Base-by-base conservation (phyloP, 2,113 vertebrate species). In the Clupea harengus region DNA sequence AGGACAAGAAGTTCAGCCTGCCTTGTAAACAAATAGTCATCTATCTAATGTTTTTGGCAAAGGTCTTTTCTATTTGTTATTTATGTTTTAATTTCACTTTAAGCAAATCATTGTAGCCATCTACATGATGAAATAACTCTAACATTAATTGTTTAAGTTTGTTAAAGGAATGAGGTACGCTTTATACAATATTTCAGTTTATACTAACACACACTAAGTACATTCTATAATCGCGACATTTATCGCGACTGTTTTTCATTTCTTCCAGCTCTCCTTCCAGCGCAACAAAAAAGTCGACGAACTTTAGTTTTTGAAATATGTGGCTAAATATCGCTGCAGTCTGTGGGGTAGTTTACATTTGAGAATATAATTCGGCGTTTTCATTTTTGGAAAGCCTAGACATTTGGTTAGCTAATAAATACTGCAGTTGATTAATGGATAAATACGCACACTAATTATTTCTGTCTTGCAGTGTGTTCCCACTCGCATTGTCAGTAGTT, bases 1-100 rank as follows among this genome's bases (percentile, higher is more conserved):
- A 78, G 72, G 72, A 78, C 72, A 78, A 32, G 9, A 78, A 78
- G 72, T 78, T 78, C 72, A 78, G 15, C 72, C 25, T 39, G 28
- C 9, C 72, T 39, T 44, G 72, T 78, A 78, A 78, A 78, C 72
- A 78, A 78, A 78, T 17, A 28, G 28, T 39, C 72, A 44, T 78
- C 2, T 78, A 78, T 15, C 13, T 13, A 44, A 39, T 13, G 17
- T 15, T 32, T 75, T 2, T 13, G 67, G 13, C 67, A 32, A 75
- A 11, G 28, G 11, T 67, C 25, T 75, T 25, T 18, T 32, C 28
- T 13, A 60, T 60, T 78, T 78, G 25, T 75, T 32, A 32, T 78
- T 78, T 15, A 17, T 32, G 10, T 78, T 17, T 64, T 64, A 25
- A 64, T 78, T 78, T 15, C 1, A 78, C 11, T 72, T 13, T 28